These are phyloP conservation scores for Myrmecophaga tridactyla DNA, from an alignment of 2,113 vertebrate genomes.

Conservation along the genomic window DNA sequence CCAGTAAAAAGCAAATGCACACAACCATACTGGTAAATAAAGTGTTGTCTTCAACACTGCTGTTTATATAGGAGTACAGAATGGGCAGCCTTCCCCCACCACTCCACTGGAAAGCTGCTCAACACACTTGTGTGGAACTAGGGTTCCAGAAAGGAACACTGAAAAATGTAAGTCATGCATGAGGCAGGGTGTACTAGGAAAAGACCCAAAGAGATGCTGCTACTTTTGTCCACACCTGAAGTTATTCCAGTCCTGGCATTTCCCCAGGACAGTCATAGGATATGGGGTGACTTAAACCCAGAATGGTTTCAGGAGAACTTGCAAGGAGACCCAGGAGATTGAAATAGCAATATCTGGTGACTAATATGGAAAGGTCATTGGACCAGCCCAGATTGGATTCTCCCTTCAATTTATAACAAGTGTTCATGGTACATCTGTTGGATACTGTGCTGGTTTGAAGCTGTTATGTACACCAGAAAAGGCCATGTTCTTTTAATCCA, in stretches of 20 bases:
- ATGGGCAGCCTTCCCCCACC: background rate
- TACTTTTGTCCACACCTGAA: background rate
- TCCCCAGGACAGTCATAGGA: background rate
- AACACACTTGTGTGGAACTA: background rate
- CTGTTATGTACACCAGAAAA: no score
- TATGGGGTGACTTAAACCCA: no score
- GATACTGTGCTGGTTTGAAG: no score
- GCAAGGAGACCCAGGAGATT: background rate
- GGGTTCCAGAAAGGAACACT: background rate
- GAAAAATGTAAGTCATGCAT: background rate
- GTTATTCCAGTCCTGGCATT: background rate
- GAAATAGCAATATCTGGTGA: no score
- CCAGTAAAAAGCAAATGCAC: background rate
- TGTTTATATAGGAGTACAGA: background rate
- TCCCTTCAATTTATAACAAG: background rate
- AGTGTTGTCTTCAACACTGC: background rate
- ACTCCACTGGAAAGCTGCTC: background rate
- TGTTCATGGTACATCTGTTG: background rate
- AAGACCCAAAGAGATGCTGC: background rate
- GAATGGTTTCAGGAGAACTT: background rate
- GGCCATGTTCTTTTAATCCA: no score
- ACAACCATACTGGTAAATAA: background rate
- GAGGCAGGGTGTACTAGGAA: background rate
- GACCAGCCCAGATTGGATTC: no score
- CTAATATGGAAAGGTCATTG: no score